Evolutionary conservation across 2,113 vertebrate species (phyloP).

Genomic region (Phalacrocorax pelagicus): DNA sequence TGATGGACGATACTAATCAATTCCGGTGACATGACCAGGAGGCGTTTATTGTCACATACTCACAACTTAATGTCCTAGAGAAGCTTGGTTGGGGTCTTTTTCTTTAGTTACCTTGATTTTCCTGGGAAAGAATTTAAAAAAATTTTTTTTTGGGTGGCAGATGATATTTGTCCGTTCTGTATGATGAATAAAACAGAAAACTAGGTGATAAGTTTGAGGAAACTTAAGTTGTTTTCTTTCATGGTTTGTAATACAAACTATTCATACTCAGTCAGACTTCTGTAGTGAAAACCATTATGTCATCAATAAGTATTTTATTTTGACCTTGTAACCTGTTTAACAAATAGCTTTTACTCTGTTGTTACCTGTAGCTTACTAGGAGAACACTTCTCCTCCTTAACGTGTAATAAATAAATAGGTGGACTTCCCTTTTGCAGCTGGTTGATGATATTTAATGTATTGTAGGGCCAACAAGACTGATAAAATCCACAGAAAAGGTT

Average conservation of each 20-base stretch:
- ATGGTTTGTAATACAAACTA: neutral
- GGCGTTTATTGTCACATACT: neutral
- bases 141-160: neutral
- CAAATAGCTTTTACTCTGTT: neutral
- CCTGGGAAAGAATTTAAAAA: neutral
- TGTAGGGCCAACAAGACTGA: neutral
- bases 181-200: neutral
- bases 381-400: neutral
- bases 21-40: neutral
- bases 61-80: neutral
- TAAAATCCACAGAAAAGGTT: neutral
- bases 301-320: neutral
- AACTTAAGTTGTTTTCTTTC: neutral
- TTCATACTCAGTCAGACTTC: neutral
- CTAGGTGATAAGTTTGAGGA: neutral
- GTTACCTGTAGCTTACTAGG: neutral
- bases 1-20: fast-evolving
- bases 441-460: neutral
- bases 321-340: neutral
- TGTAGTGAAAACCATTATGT: neutral
- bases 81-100: neutral
- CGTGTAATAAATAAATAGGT: neutral
- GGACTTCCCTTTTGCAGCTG: neutral
- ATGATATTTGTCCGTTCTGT: neutral
- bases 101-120: neutral